Evolutionary conservation across 2,888 invertebrate genomes (phyloP), one percentile per base, ranked within the genome.

Genomic region (Desoria tigrina): DNA sequence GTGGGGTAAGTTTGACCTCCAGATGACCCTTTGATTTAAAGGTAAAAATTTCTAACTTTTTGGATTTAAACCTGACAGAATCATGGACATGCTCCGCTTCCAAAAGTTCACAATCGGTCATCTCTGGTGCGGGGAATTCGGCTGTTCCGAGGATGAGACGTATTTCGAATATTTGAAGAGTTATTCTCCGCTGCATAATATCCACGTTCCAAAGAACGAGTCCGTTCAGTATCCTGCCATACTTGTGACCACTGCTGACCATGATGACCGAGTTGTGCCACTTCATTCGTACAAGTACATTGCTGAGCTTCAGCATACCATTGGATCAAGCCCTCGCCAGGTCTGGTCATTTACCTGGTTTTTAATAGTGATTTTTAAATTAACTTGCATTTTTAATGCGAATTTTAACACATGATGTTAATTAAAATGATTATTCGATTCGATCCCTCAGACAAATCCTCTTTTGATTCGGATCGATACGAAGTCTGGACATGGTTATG

Each of bases 1-100:
- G 96, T 97, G 63, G 96, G 95, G 93, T 93, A 81, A 82, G 86
- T 55, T n/a, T n/a, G n/a, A n/a, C n/a, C n/a, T n/a, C n/a, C n/a
- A n/a, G n/a, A n/a, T n/a, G n/a, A n/a, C n/a, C n/a, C n/a, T n/a
- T n/a, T n/a, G n/a, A n/a, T n/a, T n/a, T n/a, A n/a, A n/a, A n/a
- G n/a, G n/a, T n/a, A n/a, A n/a, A n/a, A n/a, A n/a, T n/a, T n/a
- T 11, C 16, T 39, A 14, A 14, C 11, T n/a, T n/a, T n/a, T n/a
- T n/a, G n/a, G n/a, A 9, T 14, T 49, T 18, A 14, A 9, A 14
- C 50, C n/a, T 9, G 7, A 21, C 51, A 69, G 69, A 16, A 85
- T 86, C 2, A 78, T 84, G 79, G 85, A 85, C 77, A 84, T 85
- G 84, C 77, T 85, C 42, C 79, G 84, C 26, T 86, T 83, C 78